Conservation (phyloP, 2,888 invertebrate genomes). For the Vandiemenella viatica region DNA sequence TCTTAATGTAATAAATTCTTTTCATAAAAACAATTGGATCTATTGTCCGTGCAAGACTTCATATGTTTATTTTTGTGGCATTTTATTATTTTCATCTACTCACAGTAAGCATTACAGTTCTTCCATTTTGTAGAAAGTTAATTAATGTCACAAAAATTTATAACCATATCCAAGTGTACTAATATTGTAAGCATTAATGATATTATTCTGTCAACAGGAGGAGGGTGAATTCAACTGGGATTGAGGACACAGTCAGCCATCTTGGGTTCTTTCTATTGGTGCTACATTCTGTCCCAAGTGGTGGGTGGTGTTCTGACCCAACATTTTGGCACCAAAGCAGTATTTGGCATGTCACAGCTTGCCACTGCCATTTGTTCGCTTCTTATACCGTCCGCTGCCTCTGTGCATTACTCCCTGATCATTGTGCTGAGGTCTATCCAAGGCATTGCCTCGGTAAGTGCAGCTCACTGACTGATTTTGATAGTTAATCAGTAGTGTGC, state of each 20-base stretch:
- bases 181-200: no score
- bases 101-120: no score
- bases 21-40: no score
- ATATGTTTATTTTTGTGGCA: no score
- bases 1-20: no score
- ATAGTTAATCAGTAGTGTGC: no score
- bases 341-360: constrained; percentile 53
- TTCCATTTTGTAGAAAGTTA: no score
- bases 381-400: constrained; percentile 46
- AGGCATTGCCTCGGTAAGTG: constrained; percentile 49
- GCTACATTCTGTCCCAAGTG: constrained; percentile 52
- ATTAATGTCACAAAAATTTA: no score
- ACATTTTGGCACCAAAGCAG: constrained; percentile 51
- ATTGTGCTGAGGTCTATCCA: constrained; percentile 48
- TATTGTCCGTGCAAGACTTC: no score
- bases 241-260: constrained; percentile 46
- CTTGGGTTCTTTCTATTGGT: constrained; percentile 55
- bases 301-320: constrained; percentile 55
- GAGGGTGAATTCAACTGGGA: constrained; percentile 49
- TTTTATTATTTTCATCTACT: no score
- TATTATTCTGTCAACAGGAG: no score
- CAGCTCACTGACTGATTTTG: not conserved
- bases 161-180: no score
- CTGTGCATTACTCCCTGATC: constrained; percentile 42
- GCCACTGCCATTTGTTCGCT: constrained; percentile 52